Percentiles rank a stretch among this genome's conserved stretches.
phyloP scores from a whole-genome alignment of 2,113 vertebrate species.

The Chunga burmeisteri region DNA sequence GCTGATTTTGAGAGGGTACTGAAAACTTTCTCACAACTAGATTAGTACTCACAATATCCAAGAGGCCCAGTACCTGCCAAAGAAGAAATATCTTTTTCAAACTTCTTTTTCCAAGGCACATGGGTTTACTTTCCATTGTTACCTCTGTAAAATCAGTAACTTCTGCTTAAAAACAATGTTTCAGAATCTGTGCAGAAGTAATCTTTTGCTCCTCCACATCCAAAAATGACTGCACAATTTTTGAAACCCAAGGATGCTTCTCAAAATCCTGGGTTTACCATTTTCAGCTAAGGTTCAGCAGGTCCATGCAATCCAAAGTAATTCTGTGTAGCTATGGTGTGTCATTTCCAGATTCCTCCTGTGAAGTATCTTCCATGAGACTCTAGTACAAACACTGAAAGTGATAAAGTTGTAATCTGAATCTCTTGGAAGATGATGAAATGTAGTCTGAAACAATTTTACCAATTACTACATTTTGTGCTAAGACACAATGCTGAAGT shows the following conservation, averaged over 20 bases:
- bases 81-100: not conserved
- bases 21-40: not conserved
- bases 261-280: rapidly evolving
- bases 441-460: not conserved
- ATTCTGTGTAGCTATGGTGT: not conserved
- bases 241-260: not conserved
- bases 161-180: not conserved
- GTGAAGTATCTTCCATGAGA: not conserved
- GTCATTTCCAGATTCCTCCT: not conserved
- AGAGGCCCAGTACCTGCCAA: rapidly evolving
- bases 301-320: not conserved
- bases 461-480: rapidly evolving
- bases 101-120: not conserved
- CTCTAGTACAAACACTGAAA: not conserved
- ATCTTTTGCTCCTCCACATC: not conserved
- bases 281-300: not conserved
- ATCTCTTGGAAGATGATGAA: not conserved
- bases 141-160: not conserved
- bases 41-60: not conserved
- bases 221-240: not conserved
- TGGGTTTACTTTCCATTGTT: not conserved
- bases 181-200: not conserved
- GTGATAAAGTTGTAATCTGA: not conserved
- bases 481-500: not conserved
- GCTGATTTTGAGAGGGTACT: not conserved